phyloP scores from a whole-genome alignment of 2,888 invertebrate species.

The Ecdyonurus torrentis region DNA sequence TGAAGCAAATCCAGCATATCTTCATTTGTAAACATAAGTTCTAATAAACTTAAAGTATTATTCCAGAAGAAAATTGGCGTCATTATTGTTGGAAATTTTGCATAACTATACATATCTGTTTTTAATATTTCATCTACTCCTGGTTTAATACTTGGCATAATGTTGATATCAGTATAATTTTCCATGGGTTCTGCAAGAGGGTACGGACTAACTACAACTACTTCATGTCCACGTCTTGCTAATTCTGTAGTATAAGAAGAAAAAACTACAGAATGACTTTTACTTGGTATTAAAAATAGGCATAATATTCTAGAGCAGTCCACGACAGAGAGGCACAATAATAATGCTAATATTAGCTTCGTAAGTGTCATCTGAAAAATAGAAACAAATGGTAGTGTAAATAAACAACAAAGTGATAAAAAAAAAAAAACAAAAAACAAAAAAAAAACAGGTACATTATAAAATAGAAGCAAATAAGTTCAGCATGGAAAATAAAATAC shows the following conservation, averaged over 20 bases:
- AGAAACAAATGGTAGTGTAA: no score
- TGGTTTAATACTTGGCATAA: conserved; percentile 9
- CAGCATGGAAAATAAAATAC: no score
- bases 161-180: conserved; percentile 7
- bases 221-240: conserved; percentile 9
- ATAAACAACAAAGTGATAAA: no score
- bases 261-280: conserved; percentile 6
- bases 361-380: no score
- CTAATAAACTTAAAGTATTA: not conserved
- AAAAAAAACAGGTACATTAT: no score
- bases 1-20: conserved; percentile 12
- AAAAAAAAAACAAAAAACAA: no score
- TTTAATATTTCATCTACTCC: conserved; percentile 8
- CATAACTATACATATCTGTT: not conserved
- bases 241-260: conserved; percentile 7
- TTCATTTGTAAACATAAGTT: conserved; percentile 9
- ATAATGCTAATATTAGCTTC: no score
- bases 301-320: conserved; percentile 29
- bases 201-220: conserved; percentile 8
- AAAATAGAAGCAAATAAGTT: no score
- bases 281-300: conserved; percentile 29
- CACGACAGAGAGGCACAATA: no score
- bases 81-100: not conserved
- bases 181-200: not conserved
- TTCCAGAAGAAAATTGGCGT: not conserved